Percentiles rank a stretch among this genome's conserved stretches.
Evolutionary conservation across 2,113 vertebrate species (phyloP).

Genomic region (Nyctibius bracteatus): DNA sequence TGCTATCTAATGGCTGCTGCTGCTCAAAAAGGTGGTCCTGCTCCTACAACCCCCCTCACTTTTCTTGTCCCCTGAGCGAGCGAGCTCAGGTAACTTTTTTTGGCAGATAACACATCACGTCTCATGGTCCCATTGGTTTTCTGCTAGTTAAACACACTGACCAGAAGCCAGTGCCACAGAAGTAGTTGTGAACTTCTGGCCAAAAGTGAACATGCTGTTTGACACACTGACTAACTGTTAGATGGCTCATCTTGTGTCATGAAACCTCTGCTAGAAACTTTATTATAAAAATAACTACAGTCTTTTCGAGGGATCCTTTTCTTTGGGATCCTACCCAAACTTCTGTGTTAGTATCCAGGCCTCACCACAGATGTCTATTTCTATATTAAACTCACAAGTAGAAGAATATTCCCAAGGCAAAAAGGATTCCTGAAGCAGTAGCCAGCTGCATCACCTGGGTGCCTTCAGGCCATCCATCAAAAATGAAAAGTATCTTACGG

Average conservation of each 20-base stretch:
- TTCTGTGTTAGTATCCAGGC: background rate
- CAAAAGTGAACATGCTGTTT: background rate
- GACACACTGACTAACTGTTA: background rate
- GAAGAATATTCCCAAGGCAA: background rate
- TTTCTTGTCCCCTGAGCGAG: background rate
- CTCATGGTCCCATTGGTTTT: fast-evolving
- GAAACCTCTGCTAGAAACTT: background rate
- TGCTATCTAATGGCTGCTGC: background rate
- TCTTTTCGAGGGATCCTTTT: background rate
- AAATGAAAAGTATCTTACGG: background rate
- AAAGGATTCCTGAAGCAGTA: background rate
- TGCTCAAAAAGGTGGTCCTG: background rate
- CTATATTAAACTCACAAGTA: background rate
- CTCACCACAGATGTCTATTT: background rate
- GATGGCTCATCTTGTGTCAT: background rate
- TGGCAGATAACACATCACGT: background rate
- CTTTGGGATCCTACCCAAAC: background rate
- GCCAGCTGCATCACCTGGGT: background rate
- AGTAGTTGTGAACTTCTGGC: background rate
- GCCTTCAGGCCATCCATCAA: background rate
- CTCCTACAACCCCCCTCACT: background rate
- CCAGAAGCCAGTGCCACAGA: background rate
- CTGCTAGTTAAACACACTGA: background rate
- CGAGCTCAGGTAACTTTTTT: background rate
- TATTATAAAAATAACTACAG: background rate